Evolutionary conservation across 2,888 invertebrate genomes (phyloP), one percentile per base, ranked within the genome.

Genomic region (Drosophila hamatofila): DNA sequence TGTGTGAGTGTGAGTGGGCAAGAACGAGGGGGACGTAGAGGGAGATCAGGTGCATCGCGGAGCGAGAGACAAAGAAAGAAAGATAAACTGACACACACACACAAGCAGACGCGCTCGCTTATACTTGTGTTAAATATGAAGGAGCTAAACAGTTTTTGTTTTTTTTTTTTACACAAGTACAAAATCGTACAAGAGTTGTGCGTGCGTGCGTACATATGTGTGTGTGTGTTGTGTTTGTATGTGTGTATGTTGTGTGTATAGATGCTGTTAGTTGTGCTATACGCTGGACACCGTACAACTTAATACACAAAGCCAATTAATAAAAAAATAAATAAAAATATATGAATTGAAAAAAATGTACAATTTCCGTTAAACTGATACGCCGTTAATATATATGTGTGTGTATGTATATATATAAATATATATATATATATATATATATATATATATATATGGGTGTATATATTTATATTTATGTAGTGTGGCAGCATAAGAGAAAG

Each of bases 301-400:
- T 49, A 63, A 65, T 54, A 83, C 69, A 80, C 72, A 83, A 81
- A 81, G 82, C 84, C 82, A 83, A 83, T 84, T 84, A 75, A 63
- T 72, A 71, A 71, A 75, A 74, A 72, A 74, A 56, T 41, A 63
- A 62, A 27, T 7, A 41, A 44, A 44, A 21, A 44, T 44, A 44
- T 37, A 25, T 18, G 49, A 33, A 58, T 37, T n/a, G n/a, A 44
- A 52, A 48, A 57, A 46, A 66, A 67, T 65, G 18, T 67, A 76
- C 67, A 72, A 46, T 42, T 58, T 52, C 25, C 61, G 64, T 48
- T 35, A 56, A 46, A 52, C 52, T 65, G 44, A 66, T 65, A 66
- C 44, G 67, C 65, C 62, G 44, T 56, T 46, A 51, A 54, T 39
- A 41, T 48, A 7, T 56, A 9, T 56, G 8, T 42, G 6, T 70